Evolutionary conservation across 2,797 vertebrate species (phyloP), one percentile per base, ranked within the genome.

Genomic region (Austrolebias charrua): DNA sequence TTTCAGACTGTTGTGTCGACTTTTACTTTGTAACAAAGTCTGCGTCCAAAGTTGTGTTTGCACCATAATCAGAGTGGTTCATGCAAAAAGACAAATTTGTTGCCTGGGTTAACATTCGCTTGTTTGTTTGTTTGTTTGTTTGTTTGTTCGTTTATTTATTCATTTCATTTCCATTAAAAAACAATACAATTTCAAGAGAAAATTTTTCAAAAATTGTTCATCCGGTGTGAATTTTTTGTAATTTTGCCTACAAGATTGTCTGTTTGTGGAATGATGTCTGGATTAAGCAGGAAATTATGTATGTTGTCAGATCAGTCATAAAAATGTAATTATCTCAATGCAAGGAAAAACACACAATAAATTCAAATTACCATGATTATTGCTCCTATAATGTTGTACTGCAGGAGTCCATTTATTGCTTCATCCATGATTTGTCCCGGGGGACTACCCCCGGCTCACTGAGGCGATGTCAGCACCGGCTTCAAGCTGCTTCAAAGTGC

Each of bases 401-500:
- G 31, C 33, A 47, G 1, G 54, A 59, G 31, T 33, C 31, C 42
- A 31, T 40, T 54, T 24, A 57, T 47, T 57, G 48, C 60, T 57
- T 33, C 31, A 48, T 51, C 12, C 46, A 52, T 12, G 62, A 74
- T 63, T 47, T 42, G 35, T 38, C 35, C 35, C 35, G 3, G 35
- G 10, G 35, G 35, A 38, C 35, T 65, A 43, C 67, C 60, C 51
- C 24, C 20, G 15, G 40, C 24, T 69, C 56, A 47, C 55, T 35
- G 56, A 55, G 60, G 50, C 73, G 43, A 65, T 50, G 63, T 15
- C 62, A 44, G 56, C 55, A 61, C 63, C 47, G 43, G 50, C 70
- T 65, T 45, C 48, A 65, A 35, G 52, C 57, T 78, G 64, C 68
- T 76, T 63, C 18, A 77, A 81, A 86, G 78, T 86, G 78, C 70